Evolutionary conservation across 2,888 invertebrate genomes (phyloP).

Genomic region (Apamea sordens): DNA sequence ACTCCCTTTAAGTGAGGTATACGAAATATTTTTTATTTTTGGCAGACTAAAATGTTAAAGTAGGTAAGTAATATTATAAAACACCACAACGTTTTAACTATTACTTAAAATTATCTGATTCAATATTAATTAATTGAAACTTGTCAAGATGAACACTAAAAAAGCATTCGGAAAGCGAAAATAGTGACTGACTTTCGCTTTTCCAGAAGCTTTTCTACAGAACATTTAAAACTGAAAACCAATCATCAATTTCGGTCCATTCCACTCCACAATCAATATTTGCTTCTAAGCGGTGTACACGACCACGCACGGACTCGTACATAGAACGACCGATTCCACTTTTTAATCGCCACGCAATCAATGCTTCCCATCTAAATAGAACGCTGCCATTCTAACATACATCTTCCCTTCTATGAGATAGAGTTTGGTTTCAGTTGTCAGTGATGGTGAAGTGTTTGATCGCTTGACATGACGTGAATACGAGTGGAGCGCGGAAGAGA

Average conservation of each 20-base stretch:
- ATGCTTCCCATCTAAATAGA: constrained; percentile 23
- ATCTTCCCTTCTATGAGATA: neutral
- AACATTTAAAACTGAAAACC: constrained; percentile 4
- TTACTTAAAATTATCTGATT: neutral
- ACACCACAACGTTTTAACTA: neutral
- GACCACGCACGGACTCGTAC: neutral
- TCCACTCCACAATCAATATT: constrained; percentile 28
- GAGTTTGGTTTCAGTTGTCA: neutral
- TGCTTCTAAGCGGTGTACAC: constrained; percentile 28
- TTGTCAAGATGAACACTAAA: neutral
- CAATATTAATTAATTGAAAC: neutral
- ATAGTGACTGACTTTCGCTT: neutral
- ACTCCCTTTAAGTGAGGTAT: neutral
- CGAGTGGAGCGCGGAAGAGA: constrained; percentile 22
- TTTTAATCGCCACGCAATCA: constrained; percentile 58
- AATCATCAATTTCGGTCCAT: neutral
- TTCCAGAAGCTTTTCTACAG: neutral
- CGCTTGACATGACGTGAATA: constrained; percentile 54
- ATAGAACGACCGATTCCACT: constrained; percentile 40
- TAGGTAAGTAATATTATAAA: neutral
- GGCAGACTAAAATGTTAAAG: neutral
- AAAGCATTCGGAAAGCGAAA: neutral
- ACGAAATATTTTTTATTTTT: neutral
- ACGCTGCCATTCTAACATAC: neutral
- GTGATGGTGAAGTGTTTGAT: constrained; percentile 33